Conservation (phyloP, 2,113 vertebrate species). For the Aphyosemion australe region DNA sequence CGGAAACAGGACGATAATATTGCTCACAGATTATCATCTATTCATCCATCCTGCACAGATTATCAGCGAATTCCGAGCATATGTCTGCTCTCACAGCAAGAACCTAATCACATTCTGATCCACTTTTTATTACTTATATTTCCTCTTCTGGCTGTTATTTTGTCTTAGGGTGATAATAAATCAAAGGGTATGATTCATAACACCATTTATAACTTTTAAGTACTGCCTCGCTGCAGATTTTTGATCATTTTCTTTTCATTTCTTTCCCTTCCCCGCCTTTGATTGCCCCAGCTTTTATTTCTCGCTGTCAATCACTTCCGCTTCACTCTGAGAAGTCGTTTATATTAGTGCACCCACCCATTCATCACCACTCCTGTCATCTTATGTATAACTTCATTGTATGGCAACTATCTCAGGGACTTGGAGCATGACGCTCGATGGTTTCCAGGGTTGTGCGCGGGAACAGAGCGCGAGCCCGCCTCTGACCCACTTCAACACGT, state of each 20-base stretch:
- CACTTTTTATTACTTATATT: slow-evolving; percentile 4
- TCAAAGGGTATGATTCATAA: slow-evolving; percentile 48
- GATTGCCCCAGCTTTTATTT: slow-evolving; percentile 64
- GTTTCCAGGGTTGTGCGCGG: slow-evolving; percentile 42
- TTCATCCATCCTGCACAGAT: slow-evolving; percentile 23
- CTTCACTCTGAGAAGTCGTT: slow-evolving; percentile 60
- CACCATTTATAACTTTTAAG: slow-evolving; percentile 29
- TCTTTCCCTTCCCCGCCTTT: slow-evolving; percentile 25
- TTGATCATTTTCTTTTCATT: slow-evolving; percentile 23
- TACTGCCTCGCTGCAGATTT: slow-evolving; percentile 31
- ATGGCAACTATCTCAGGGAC: slow-evolving; percentile 46
- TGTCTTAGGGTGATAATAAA: slow-evolving; percentile 17
- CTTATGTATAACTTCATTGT: slow-evolving; percentile 52
- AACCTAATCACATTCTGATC: neutral
- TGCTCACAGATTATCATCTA: slow-evolving; percentile 5
- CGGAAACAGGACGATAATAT: slow-evolving; percentile 16
- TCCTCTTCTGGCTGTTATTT: slow-evolving; percentile 12
- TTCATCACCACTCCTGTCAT: slow-evolving; percentile 72
- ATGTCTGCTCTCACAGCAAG: neutral
- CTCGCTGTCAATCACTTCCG: slow-evolving; percentile 57
- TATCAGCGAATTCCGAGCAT: neutral
- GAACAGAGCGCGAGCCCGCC: slow-evolving; percentile 20
- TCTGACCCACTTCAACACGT: slow-evolving; percentile 35
- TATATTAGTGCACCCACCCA: slow-evolving; percentile 53
- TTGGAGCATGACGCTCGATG: slow-evolving; percentile 1